These are phyloP conservation scores for Sphaeridia pumilis DNA, from an alignment of 2,888 invertebrate species.

Conservation along the genomic window DNA sequence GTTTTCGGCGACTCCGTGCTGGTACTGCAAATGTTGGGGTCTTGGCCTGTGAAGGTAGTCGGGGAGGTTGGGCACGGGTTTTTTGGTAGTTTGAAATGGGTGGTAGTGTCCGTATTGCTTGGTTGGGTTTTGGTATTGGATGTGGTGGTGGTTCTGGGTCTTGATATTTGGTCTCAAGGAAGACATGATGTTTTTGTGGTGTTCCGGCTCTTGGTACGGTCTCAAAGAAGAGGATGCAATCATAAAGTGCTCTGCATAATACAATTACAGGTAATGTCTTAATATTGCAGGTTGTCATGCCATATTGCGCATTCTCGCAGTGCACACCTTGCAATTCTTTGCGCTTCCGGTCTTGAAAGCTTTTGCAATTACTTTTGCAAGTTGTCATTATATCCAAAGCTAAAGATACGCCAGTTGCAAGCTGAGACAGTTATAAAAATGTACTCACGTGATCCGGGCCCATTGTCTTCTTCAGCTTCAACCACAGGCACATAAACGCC, in stretches of 20 bases:
- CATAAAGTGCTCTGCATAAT: constrained; percentile 2
- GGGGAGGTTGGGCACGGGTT: constrained; percentile 19
- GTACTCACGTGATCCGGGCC: neutral
- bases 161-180: constrained; percentile 1
- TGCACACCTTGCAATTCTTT: neutral
- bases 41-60: constrained; percentile 34
- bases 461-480: constrained; percentile 16
- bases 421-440: too few relatives aligned
- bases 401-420: too few relatives aligned
- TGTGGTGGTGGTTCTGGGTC: neutral
- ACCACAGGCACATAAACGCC: constrained; percentile 34
- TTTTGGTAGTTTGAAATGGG: neutral
- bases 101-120: too few relatives aligned
- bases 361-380: too few relatives aligned
- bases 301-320: neutral
- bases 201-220: neutral
- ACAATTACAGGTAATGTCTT: neutral
- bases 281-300: too few relatives aligned
- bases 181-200: constrained; percentile 2
- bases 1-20: constrained; percentile 35
- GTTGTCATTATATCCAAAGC: too few relatives aligned
- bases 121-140: too few relatives aligned
- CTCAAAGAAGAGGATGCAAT: constrained; percentile 1
- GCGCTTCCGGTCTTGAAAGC: too few relatives aligned
- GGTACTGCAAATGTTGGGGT: constrained; percentile 35